Base-by-base conservation (phyloP, 2,888 invertebrate genomes). In the Nemotelus pantherinus region DNA sequence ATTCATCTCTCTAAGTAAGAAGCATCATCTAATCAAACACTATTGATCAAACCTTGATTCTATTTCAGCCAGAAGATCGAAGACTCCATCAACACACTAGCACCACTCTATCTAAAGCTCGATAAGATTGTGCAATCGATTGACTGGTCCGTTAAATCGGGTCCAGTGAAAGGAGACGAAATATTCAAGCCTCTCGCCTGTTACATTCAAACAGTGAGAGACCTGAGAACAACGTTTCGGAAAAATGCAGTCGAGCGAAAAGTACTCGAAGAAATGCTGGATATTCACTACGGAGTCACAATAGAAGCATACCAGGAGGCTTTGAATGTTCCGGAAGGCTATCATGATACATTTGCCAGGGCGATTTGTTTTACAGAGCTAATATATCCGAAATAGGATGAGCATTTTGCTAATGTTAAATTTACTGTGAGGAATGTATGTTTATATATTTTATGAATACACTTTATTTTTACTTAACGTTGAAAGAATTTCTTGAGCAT, bases 1-100 rank as follows among this genome's bases (percentile, higher is more conserved):
- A 74, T 74, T 74, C 48, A 63, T 41, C 10, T 48, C 2, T 74
- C 74, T 43, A 74, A 74, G 74, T 74, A 47, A 63, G 25, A 10
- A 60, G 25, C 25, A 25, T 25, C 25, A 25, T 25, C 25, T 1
- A 25, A 25, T 25, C 25, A 25, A 25, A 1, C 25, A 25, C 25
- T 25, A 25, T 25, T 58, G 58, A 9, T 25, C 25, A n/a, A 58
- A 58, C 1, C 25, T 25, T 25, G 25, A 25, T 25, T 25, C 25
- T 1, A 25, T 55, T 70, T 5, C 63, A 74, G 74, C 25, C 6
- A 63, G 50, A 60, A 10, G 41, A 45, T 74, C 3, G 41, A 47
- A 10, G 48, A 60, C 2, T 47, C 39, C 1, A 41, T 74, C 41
- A 45, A 74, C 2, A 39, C 3, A 5, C 10, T 60, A 3, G 39